Conservation (phyloP, 2,888 invertebrate genomes). For the Cephus rjabovi region DNA sequence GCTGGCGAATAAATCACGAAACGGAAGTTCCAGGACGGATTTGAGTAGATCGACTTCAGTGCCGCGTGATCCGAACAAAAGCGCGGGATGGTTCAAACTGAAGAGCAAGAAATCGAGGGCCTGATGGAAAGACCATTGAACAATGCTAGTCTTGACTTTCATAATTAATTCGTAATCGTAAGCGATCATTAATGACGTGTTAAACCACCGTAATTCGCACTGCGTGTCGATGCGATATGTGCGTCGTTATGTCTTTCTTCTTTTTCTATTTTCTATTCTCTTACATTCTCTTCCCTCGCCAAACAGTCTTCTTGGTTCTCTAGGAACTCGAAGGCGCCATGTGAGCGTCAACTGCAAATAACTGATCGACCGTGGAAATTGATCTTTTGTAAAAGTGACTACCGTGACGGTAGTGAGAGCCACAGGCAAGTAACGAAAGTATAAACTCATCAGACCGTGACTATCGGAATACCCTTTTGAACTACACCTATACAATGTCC, state of each 20-base stretch:
- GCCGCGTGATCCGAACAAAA: conserved; percentile 78
- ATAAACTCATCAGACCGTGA: neutral
- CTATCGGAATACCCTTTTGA: neutral
- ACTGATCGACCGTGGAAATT: conserved; percentile 31
- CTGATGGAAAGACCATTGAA: conserved; percentile 61
- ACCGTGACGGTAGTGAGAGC: neutral
- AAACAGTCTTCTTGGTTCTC: conserved; percentile 12
- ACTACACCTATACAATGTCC: neutral
- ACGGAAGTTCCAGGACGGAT: conserved; percentile 65
- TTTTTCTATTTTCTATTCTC: conserved; percentile 19
- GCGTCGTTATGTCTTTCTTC: conserved; percentile 24
- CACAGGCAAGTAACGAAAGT: neutral
- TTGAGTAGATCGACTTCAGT: conserved; percentile 76
- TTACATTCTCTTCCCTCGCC: neutral
- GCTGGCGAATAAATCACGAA: conserved; percentile 68
- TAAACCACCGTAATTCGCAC: conserved; percentile 20
- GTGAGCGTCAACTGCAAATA: conserved; percentile 19
- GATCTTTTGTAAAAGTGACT: neutral
- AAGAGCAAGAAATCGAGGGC: conserved; percentile 68
- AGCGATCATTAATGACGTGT: conserved; percentile 29
- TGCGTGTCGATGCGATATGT: conserved; percentile 6
- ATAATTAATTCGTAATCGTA: conserved; percentile 47
- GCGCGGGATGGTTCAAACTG: conserved; percentile 80
- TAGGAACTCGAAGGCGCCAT: conserved; percentile 20
- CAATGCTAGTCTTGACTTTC: conserved; percentile 66